Percentiles rank a stretch among this genome's conserved stretches.
Evolutionary conservation across 1,140 invertebrate species (phyloP).

Genomic region (Zelostemma sp.): DNA sequence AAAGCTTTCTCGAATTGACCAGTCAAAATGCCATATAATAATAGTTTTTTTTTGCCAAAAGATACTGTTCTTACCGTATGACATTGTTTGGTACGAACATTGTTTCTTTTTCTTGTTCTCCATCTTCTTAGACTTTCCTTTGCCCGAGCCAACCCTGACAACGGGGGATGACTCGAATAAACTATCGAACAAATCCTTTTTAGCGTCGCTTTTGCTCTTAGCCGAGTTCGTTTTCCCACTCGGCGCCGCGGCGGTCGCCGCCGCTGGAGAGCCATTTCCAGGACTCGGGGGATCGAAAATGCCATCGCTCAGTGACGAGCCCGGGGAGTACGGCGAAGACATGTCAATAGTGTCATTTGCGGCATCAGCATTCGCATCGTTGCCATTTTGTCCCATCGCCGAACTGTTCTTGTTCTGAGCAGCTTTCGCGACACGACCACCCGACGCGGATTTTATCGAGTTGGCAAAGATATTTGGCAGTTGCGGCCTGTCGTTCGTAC

Average conservation of each 20-base stretch:
- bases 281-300: constrained; percentile 84
- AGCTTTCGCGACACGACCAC: constrained; percentile 30
- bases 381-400: constrained; percentile 65
- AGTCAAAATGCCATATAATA: too few species aligned
- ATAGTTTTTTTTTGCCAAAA: constrained; percentile 20
- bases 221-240: constrained; percentile 50
- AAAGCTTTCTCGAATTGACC: too few species aligned
- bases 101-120: constrained; percentile 69
- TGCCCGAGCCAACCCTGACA: constrained; percentile 51
- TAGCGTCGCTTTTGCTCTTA: constrained; percentile 60
- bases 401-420: constrained; percentile 53
- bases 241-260: constrained; percentile 30
- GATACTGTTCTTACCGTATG: constrained; percentile 28
- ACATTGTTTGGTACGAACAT: constrained; percentile 30
- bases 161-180: constrained; percentile 71
- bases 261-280: constrained; percentile 63
- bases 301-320: constrained; percentile 86
- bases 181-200: constrained; percentile 72
- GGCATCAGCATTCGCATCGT: constrained; percentile 57
- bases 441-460: constrained; percentile 51
- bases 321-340: constrained; percentile 89
- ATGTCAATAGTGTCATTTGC: constrained; percentile 72
- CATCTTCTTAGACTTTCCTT: constrained; percentile 64
- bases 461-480: constrained; percentile 62
- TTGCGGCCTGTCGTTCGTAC: constrained; percentile 57